These are phyloP conservation scores for Platanista minor DNA, from an alignment of 2,113 vertebrate species.

Conservation along the genomic window DNA sequence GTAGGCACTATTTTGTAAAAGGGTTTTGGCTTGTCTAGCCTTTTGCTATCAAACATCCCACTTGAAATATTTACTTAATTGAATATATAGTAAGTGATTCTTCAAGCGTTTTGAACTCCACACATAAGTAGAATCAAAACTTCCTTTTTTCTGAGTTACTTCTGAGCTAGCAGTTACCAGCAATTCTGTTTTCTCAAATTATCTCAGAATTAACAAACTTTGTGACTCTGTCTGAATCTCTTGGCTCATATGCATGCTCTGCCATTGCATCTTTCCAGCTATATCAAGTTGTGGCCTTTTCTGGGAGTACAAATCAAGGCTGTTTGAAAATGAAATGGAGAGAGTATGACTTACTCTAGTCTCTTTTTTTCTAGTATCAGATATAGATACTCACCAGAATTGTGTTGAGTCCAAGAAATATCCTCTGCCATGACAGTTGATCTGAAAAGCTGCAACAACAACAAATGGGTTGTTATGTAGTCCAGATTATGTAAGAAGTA, in stretches of 20 bases:
- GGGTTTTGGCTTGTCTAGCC: neutral
- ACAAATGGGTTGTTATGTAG: neutral
- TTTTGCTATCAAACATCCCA: neutral
- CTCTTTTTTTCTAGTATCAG: neutral
- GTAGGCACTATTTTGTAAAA: neutral
- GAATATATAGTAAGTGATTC: neutral
- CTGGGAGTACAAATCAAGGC: neutral
- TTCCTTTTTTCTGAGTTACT: neutral
- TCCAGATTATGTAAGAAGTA: neutral
- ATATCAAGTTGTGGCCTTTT: neutral
- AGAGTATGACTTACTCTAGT: neutral
- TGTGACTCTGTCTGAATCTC: neutral
- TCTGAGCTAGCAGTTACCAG: neutral
- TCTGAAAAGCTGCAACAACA: neutral
- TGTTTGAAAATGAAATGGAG: neutral
- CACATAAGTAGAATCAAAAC: neutral
- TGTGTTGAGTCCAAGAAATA: neutral
- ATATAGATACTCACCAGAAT: neutral
- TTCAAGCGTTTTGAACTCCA: neutral
- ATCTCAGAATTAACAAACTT: neutral
- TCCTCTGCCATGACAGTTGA: neutral
- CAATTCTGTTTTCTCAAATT: neutral
- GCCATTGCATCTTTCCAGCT: neutral
- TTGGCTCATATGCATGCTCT: neutral
- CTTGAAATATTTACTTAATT: neutral